Evolutionary conservation across 1,140 invertebrate species (phyloP), one percentile per base, ranked within the genome.

Genomic region (Pogonomyrmex californicus): DNA sequence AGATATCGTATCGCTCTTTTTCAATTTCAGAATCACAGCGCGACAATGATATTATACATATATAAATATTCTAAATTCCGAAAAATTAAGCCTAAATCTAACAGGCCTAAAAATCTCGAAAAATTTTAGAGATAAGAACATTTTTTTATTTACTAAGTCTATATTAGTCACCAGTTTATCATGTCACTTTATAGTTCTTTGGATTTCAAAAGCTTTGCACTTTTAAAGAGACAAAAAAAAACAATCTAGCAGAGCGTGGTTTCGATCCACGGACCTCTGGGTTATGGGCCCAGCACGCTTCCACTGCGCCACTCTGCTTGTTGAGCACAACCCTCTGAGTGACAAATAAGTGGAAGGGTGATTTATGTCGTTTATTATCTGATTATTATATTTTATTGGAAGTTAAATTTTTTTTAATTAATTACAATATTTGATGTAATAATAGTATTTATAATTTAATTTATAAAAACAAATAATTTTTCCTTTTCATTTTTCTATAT

Each of bases 231-330:
- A 23, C 23, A 23, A 23, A 23, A 86, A 92, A 93, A 91, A 87
- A 75, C 23, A 6, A 86, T 54, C 91, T 98, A 98, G 97, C 98
- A 98, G 97, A 98, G 97, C 97, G 97, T 98, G 97, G 98, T 98
- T 98, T 98, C 97, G 98, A 98, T 98, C 98, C 97, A 98, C 97
- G 97, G 98, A 98, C 98, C 98, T 98, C 97, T 98, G 98, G 98
- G 98, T 98, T 98, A 98, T 98, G 98, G 98, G 98, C 98, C 98
- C 98, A 99, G 98, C 98, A 98, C 98, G 98, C 98, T 98, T 98
- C 98, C 98, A 98, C 98, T 98, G 98, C 98, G 98, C 98, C 98
- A 60, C 79, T 82, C 51, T 82, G 66, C 66, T 36, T 75, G 12
- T 17, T 2, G 36, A 33, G 0, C n/a, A 2, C 9, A 36, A 1